Evolutionary conservation across 2,113 vertebrate genomes (phyloP), one percentile per base, ranked within the genome.

Genomic region (Malurus cyaneus): DNA sequence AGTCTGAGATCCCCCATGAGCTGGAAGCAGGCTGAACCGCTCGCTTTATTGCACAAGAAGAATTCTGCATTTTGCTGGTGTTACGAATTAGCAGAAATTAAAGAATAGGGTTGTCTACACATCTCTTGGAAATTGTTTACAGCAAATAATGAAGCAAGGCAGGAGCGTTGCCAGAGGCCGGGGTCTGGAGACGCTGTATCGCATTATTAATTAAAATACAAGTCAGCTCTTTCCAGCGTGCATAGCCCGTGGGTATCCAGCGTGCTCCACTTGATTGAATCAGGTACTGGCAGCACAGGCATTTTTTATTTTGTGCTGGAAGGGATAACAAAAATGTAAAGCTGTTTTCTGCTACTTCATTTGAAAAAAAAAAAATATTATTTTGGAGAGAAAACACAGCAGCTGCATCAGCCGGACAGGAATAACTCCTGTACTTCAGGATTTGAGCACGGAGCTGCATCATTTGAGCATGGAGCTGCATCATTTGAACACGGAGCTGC

Each of bases 131-230:
- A 98, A 98, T 98, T 98, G 98, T 99, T 99, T 99, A 99, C 98
- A 98, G 98, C 98, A 97, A 98, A 98, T 98, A 98, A 98, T 97
- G 98, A 98, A 98, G 98, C 98, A 97, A 98, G 97, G 97, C 97
- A 96, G 97, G 97, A 96, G 93, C 93, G 96, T 98, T 98, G 98
- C 99, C 98, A 98, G 96, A 91, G 98, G 98, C 98, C 97, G 97
- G 93, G 98, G 96, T 98, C 98, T 97, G 98, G 98, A 99, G 98
- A 98, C 97, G 97, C 97, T 98, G 98, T 98, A 98, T 98, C 97
- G 96, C 98, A 97, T 98, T 99, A 99, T 99, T 99, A 99, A 99
- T 99, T 99, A 99, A 99, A 99, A 99, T 97, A 98, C 98, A 98
- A 99, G 98, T 98, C 98, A 98, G 98, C 98, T 97, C 97, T 97